phyloP scores from a whole-genome alignment of 1,140 invertebrate species.

The Druon quercuslanigerum region DNA sequence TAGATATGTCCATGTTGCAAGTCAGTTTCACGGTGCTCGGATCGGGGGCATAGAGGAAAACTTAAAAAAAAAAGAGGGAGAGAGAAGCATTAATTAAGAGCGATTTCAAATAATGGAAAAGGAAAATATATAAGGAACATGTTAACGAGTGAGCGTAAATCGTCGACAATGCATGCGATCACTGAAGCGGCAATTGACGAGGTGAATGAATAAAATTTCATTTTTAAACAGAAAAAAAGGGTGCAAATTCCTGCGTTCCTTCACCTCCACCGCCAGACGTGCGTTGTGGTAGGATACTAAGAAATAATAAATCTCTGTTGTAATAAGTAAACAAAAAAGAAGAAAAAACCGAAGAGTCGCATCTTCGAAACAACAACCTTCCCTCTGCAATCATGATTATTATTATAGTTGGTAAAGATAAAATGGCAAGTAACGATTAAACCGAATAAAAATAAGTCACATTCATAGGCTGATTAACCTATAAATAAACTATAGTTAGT shows the following conservation, averaged over 20 bases:
- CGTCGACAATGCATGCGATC: conserved; percentile 41
- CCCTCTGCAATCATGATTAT: conserved; percentile 63
- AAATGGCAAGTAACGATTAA: conserved; percentile 49
- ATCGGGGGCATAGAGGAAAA: conserved; percentile 53
- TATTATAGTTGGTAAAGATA: conserved; percentile 54
- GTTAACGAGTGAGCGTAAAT: conserved; percentile 66
- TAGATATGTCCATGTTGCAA: conserved; percentile 43
- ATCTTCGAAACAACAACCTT: conserved; percentile 57
- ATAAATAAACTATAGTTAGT: conserved; percentile 56
- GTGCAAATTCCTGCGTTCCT: conserved; percentile 36
- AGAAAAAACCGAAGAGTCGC: conserved; percentile 37
- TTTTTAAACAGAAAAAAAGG: conserved; percentile 3
- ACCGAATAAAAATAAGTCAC: conserved; percentile 56
- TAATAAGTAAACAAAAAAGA: conserved; percentile 35
- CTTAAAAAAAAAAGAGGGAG: conserved; percentile 27
- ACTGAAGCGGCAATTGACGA: conserved; percentile 29
- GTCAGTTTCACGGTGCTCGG: conserved; percentile 45
- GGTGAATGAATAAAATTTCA: conserved; percentile 27
- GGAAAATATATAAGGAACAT: conserved; percentile 53
- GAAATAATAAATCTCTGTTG: conserved; percentile 24
- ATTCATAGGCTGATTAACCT: conserved; percentile 58
- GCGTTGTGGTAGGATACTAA: conserved; percentile 48
- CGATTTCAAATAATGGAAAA: conserved; percentile 48
- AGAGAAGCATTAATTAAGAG: conserved; percentile 49
- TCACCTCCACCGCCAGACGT: conserved; percentile 18